phyloP scores from a whole-genome alignment of 2,113 vertebrate genomes.

The Grantiella picta region DNA sequence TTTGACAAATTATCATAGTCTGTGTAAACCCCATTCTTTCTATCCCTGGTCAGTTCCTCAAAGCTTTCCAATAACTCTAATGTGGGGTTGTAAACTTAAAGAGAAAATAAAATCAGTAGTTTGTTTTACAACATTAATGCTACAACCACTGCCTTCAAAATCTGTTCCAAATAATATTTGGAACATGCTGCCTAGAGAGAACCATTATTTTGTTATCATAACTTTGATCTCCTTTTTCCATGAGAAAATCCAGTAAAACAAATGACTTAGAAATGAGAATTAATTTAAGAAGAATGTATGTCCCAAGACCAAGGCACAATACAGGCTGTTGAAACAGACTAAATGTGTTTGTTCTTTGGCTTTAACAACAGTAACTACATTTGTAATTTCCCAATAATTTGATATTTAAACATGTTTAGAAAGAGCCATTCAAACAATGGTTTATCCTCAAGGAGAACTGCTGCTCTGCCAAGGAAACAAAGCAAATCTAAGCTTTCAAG shows the following conservation, averaged over 20 bases:
- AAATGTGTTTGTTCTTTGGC: background rate
- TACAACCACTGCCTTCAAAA: background rate
- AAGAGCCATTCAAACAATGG: background rate
- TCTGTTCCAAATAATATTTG: background rate
- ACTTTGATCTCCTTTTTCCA: background rate
- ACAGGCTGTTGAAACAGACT: background rate
- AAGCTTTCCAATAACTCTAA: background rate
- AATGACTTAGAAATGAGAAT: background rate
- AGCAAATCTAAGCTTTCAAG: background rate
- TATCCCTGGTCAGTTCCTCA: background rate
- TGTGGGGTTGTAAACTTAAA: background rate
- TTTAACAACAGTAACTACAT: background rate
- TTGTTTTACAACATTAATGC: background rate
- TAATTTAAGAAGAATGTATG: background rate
- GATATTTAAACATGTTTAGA: slow-evolving; percentile 4
- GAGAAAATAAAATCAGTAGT: background rate
- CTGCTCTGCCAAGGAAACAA: background rate
- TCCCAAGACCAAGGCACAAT: background rate
- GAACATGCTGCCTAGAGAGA: background rate
- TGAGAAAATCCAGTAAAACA: background rate
- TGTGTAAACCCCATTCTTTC: background rate
- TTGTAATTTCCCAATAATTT: slow-evolving; percentile 3
- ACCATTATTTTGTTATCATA: background rate
- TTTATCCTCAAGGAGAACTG: background rate
- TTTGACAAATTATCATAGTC: background rate